A percentile compares a stretch with the other conserved stretches of the same genome.
phyloP scores from a whole-genome alignment of 2,113 vertebrate species.

The Helogale parvula region DNA sequence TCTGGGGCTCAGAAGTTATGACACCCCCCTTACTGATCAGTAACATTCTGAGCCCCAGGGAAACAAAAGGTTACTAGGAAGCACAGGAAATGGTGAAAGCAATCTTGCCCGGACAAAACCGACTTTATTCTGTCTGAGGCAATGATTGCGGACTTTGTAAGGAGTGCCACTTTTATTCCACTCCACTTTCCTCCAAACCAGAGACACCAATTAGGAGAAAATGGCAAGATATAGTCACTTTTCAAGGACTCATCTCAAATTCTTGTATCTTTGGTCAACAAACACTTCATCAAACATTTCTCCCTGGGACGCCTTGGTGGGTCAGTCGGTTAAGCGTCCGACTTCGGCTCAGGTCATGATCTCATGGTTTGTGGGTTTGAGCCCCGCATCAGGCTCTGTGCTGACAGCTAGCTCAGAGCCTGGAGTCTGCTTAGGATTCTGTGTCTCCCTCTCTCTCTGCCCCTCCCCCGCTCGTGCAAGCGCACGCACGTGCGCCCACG shows the following conservation, averaged over 20 bases:
- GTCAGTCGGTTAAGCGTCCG: no score
- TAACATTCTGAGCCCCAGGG: neutral
- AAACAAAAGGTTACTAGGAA: slow-evolving; percentile 38
- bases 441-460: no score
- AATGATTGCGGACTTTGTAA: neutral
- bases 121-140: slow-evolving; percentile 42
- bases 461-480: no score
- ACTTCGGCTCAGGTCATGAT: no score
- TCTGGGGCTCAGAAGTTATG: neutral
- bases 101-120: slow-evolving; percentile 28
- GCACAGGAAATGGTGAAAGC: slow-evolving; percentile 17
- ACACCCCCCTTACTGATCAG: slow-evolving; percentile 8
- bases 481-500: no score
- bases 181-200: slow-evolving; percentile 28
- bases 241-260: slow-evolving; percentile 36
- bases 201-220: neutral
- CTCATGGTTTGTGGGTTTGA: no score
- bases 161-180: slow-evolving; percentile 28
- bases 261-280: neutral
- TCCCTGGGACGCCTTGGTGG: neutral
- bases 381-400: no score
- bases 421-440: no score
- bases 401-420: no score
- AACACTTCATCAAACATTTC: slow-evolving; percentile 33
- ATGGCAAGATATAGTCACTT: neutral